phyloP scores from a whole-genome alignment of 1,140 invertebrate species.

The Ptiloglossa arizonensis region DNA sequence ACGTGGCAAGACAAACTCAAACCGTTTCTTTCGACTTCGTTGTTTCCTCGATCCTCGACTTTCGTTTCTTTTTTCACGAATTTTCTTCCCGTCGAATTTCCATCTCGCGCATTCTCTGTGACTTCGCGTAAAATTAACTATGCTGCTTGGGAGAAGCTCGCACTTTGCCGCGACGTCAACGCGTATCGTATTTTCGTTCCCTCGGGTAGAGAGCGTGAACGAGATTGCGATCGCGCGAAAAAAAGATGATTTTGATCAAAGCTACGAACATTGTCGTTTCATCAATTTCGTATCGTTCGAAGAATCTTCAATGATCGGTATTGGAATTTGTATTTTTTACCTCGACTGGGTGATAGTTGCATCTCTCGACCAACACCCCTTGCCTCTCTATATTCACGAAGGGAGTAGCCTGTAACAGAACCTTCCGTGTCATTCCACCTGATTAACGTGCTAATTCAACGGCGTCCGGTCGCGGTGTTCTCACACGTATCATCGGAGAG shows the following conservation, averaged over 20 bases:
- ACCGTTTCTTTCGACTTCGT: background rate
- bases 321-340: too few species aligned
- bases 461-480: background rate
- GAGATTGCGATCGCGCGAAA: too few species aligned
- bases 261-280: too few species aligned
- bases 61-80: background rate
- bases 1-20: too few species aligned
- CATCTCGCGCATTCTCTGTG: background rate
- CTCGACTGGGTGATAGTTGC: too few species aligned
- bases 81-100: background rate
- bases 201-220: too few species aligned
- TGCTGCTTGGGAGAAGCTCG: background rate
- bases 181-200: background rate
- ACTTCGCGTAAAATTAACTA: constrained; percentile 27
- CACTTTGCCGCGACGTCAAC: constrained; percentile 8
- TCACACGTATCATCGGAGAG: background rate
- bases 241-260: too few species aligned
- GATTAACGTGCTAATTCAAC: constrained; percentile 29
- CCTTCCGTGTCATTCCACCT: background rate
- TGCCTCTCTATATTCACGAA: too few species aligned
- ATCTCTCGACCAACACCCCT: too few species aligned
- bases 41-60: background rate
- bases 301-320: too few species aligned
- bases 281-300: too few species aligned
- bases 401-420: background rate